Conservation (phyloP, 2,797 vertebrate genomes). For the Oreonectes daqikongensis region DNA sequence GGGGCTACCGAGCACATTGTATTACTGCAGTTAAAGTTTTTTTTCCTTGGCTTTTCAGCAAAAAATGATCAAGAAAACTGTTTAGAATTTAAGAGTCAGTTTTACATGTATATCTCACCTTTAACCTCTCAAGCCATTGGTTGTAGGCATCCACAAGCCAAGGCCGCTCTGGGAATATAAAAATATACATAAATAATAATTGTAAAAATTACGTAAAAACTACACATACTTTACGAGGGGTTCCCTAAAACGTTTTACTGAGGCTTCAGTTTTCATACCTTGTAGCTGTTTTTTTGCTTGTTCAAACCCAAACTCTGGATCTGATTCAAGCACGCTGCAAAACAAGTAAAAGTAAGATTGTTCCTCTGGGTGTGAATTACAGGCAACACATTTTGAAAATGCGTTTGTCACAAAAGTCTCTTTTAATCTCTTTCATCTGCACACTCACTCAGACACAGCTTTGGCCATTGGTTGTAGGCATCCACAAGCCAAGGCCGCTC, state of each 20-base stretch:
- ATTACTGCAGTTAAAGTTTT: no score
- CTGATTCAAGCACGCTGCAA: constrained; percentile 89
- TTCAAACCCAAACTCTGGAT: constrained; percentile 95
- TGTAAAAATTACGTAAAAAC: neutral
- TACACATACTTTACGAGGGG: neutral
- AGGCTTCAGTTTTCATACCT: constrained; percentile 74
- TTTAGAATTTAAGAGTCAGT: neutral
- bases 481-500: constrained; percentile 95
- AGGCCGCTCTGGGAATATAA: constrained; percentile 80
- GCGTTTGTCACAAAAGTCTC: neutral
- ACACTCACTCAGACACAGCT: constrained; percentile 94
- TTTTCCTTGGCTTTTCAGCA: no score
- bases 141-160: constrained; percentile 93
- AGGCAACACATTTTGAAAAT: neutral
- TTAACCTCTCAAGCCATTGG: constrained; percentile 88
- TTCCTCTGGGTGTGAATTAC: constrained; percentile 1
- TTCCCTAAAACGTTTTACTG: neutral
- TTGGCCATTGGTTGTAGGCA: constrained; percentile 89
- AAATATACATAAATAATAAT: neutral
- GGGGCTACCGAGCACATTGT: no score
- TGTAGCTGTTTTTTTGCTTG: constrained; percentile 92
- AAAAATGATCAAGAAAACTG: no score
- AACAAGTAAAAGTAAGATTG: constrained; percentile 1
- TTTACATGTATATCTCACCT: constrained; percentile 73
- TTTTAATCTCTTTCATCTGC: constrained; percentile 2